These are phyloP conservation scores for Paralichthys olivaceus DNA, from an alignment of 2,113 vertebrate species.

Conservation along the genomic window DNA sequence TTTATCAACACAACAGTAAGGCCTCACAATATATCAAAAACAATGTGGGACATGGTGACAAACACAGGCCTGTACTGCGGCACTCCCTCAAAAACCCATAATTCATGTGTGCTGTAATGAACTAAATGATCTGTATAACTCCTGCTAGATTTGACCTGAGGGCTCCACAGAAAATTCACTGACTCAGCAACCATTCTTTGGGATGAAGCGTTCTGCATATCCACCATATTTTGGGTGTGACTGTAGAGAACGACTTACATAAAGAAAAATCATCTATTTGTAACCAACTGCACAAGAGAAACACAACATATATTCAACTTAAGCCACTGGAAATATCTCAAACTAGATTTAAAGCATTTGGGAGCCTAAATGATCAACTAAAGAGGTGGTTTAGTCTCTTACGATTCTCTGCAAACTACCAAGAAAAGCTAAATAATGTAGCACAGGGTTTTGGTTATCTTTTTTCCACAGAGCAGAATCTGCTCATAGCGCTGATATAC, in stretches of 20 bases:
- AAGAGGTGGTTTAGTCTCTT: too few relatives aligned
- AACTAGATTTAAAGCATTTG: too few relatives aligned
- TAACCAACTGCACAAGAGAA: too few relatives aligned
- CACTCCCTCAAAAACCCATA: not conserved
- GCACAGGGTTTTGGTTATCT: too few relatives aligned
- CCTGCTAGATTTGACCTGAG: not conserved
- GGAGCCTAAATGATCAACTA: too few relatives aligned
- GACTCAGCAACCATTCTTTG: not conserved
- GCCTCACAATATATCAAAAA: not conserved
- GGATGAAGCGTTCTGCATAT: not conserved
- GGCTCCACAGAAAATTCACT: not conserved
- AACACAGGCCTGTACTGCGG: not conserved
- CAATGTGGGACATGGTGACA: not conserved
- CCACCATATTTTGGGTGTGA: not conserved
- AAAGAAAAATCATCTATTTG: too few relatives aligned
- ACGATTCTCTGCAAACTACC: not conserved
- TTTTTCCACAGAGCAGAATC: conserved; percentile 1
- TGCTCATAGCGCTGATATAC: too few relatives aligned
- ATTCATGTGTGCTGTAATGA: not conserved
- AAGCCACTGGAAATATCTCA: too few relatives aligned
- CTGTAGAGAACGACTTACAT: not conserved
- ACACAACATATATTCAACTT: too few relatives aligned
- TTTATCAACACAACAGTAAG: not conserved
- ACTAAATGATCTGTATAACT: not conserved
- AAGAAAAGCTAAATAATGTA: not conserved